Percentiles rank a stretch among this genome's conserved stretches.
Conservation (phyloP, 2,797 vertebrate species). For the Varecia variegata region DNA sequence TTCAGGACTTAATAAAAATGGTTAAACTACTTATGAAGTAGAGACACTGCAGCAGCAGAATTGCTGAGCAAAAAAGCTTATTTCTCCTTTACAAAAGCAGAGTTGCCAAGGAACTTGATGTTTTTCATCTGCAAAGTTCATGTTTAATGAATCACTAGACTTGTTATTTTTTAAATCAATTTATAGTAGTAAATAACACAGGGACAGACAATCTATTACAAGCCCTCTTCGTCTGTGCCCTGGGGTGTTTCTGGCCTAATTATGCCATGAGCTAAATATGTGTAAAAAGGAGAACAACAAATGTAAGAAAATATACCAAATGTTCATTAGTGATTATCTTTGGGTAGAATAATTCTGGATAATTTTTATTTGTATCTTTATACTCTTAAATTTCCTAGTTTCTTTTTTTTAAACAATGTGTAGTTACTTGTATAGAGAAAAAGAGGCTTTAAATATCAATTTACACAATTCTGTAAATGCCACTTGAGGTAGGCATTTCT, state of each 20-base stretch:
- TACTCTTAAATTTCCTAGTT: background rate
- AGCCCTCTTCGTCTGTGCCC: background rate
- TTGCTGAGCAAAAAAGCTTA: background rate
- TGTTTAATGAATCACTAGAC: background rate
- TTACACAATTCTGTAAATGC: background rate
- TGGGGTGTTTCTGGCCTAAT: background rate
- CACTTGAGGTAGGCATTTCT: background rate
- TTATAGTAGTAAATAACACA: background rate
- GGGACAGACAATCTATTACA: background rate
- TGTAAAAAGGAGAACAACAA: background rate
- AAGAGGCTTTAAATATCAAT: background rate
- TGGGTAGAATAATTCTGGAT: background rate
- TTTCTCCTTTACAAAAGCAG: background rate
- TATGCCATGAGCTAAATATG: background rate
- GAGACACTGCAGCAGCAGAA: background rate
- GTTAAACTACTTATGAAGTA: background rate
- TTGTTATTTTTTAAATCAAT: background rate
- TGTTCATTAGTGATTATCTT: background rate
- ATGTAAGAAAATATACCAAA: background rate
- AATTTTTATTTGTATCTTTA: background rate
- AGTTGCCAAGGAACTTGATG: background rate
- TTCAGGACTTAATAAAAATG: background rate
- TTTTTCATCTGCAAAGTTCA: background rate
- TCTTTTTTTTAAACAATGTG: background rate
- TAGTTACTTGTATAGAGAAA: background rate